Base-by-base conservation (phyloP, 2,888 invertebrate genomes). In the Pseudococcus viburni region DNA sequence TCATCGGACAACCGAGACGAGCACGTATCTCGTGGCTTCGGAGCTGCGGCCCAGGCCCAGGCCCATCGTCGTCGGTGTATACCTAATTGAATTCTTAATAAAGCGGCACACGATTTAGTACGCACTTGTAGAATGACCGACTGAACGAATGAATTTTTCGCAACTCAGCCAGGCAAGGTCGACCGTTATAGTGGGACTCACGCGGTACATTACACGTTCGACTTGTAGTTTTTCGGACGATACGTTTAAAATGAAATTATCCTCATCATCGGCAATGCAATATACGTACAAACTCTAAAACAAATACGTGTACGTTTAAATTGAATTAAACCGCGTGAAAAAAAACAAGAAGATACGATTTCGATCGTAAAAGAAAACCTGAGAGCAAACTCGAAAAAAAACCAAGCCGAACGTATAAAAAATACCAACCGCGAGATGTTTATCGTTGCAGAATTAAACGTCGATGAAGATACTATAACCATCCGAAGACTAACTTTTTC, bases 31-130 rank as follows among this genome's bases (percentile, higher is more conserved):
- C 59, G 12, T 51, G 51, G 59, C 59, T 59, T 12, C n/a, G n/a
- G 26, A 33, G n/a, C 59, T 59, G n/a, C n/a, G 59, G n/a, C 64
- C 9, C 11, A 1, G 64, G n/a, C 59, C n/a, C 5, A 4, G 59
- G n/a, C 64, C 9, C 11, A 3, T 22, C 22, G 11, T 9, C 22
- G 64, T 59, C 64, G 64, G 64, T 11, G 64, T 64, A n/a, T 59
- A 64, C 64, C 64, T 64, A 64, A 64, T 64, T 64, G 64, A 64
- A 64, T 64, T 64, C 64, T 64, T 64, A 22, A 22, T 22, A 64
- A 64, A 64, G 64, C 22, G n/a, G 51, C 55, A 64, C 26, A 19
- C 64, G 15, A 64, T 64, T 64, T 64, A 64, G 19, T 64, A 64
- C 64, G 64, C 64, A 64, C 22, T 64, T 22, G 64, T 15, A 22